These are phyloP conservation scores for Campylomormyrus numenius DNA, from an alignment of 2,113 vertebrate species.

Conservation along the genomic window DNA sequence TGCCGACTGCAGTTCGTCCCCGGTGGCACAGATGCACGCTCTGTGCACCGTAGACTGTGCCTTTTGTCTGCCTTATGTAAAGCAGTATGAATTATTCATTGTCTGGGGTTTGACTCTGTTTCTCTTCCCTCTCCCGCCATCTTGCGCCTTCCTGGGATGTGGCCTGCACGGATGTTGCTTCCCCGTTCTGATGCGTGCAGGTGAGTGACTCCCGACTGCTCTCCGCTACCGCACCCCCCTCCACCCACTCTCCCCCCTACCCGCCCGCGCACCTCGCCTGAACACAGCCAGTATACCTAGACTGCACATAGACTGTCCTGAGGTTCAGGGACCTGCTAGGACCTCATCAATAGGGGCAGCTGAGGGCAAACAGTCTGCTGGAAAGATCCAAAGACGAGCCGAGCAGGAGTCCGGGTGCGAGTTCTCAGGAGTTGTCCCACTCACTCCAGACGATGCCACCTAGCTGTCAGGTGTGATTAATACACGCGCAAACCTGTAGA, in stretches of 20 bases:
- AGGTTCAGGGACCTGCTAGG: not conserved
- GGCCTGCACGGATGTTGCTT: not conserved
- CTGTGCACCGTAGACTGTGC: not conserved
- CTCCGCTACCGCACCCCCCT: not conserved
- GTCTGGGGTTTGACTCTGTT: conserved; percentile 8
- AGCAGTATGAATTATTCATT: conserved; percentile 4
- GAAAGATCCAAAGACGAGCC: not conserved
- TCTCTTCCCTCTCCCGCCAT: not conserved
- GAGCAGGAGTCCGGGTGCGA: too few relatives aligned
- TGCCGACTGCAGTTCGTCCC: not conserved
- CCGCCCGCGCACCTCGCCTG: not conserved
- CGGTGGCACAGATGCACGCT: not conserved
- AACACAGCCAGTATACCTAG: not conserved
- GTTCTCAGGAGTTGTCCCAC: too few relatives aligned
- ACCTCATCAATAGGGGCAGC: not conserved
- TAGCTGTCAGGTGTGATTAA: not conserved
- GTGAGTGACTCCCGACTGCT: not conserved
- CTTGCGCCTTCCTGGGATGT: not conserved
- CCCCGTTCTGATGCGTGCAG: not conserved
- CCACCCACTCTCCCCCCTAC: not conserved
- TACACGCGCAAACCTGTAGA: not conserved
- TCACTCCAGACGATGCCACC: not conserved
- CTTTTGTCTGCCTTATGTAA: not conserved
- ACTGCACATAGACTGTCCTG: not conserved
- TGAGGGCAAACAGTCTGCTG: not conserved